phyloP scores from a whole-genome alignment of 2,113 vertebrate genomes.

The Coturnix japonica region DNA sequence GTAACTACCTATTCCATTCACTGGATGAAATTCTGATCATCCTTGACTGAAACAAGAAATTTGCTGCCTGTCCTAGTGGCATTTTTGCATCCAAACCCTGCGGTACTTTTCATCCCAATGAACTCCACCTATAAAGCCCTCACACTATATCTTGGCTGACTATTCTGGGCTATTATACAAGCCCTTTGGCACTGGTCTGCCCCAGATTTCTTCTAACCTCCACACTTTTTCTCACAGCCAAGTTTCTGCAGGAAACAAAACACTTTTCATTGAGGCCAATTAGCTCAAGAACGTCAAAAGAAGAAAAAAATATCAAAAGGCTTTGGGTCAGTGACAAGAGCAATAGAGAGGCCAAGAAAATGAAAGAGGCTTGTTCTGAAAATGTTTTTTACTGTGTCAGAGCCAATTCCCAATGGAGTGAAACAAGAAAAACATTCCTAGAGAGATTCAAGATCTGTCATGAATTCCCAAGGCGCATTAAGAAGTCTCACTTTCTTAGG shows the following conservation, averaged over 20 bases:
- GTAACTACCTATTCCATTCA: conserved; percentile 4
- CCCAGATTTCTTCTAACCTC: conserved; percentile 49
- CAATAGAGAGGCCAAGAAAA: conserved; percentile 54
- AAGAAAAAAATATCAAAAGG: conserved; percentile 39
- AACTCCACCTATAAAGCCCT: conserved; percentile 8
- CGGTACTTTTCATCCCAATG: not conserved
- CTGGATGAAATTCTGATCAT: not conserved
- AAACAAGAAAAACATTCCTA: conserved; percentile 67
- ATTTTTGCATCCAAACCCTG: not conserved
- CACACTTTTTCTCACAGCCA: conserved; percentile 55
- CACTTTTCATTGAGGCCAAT: conserved; percentile 70
- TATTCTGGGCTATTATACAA: conserved; percentile 46
- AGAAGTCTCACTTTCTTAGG: not conserved
- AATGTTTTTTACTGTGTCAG: conserved; percentile 50
- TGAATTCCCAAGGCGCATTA: conserved; percentile 5
- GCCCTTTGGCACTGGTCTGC: conserved; percentile 43
- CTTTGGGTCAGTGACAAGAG: conserved; percentile 62
- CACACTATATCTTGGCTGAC: conserved; percentile 47
- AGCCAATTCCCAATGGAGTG: conserved; percentile 48
- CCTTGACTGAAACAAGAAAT: not conserved
- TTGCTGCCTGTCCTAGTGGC: not conserved
- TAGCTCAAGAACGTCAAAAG: conserved; percentile 60
- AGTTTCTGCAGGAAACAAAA: conserved; percentile 72
- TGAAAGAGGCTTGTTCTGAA: conserved; percentile 49
- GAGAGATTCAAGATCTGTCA: conserved; percentile 2